These are phyloP conservation scores for Orchestia grillus DNA, from an alignment of 1,140 invertebrate genomes.

Conservation along the genomic window DNA sequence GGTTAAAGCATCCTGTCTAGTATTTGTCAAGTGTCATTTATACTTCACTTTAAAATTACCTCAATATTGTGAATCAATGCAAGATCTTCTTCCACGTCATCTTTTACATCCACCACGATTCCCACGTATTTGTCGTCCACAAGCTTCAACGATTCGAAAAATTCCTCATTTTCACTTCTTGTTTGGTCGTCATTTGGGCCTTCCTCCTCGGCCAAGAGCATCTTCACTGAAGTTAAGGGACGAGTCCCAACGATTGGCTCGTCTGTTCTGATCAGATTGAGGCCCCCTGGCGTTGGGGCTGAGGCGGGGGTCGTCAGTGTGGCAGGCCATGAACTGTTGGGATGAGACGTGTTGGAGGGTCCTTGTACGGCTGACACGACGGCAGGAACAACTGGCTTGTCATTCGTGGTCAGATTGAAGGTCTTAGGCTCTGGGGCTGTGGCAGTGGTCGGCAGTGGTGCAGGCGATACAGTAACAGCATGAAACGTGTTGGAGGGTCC, in stretches of 20 bases:
- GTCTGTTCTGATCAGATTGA: not conserved
- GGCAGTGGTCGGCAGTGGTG: not conserved
- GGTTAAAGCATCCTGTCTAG: no score
- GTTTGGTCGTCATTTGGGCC: not conserved
- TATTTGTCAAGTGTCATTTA: no score
- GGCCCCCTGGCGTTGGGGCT: not conserved
- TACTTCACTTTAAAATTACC: not conserved
- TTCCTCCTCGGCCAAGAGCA: not conserved
- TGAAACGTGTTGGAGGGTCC: not conserved
- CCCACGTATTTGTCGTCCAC: not conserved
- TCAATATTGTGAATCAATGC: not conserved
- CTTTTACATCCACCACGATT: not conserved
- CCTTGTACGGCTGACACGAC: not conserved
- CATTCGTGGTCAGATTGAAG: no score
- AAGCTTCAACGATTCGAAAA: not conserved
- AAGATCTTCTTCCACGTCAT: constrained; percentile 12
- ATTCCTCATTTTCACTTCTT: not conserved
- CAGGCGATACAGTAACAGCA: not conserved
- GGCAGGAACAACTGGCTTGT: no score
- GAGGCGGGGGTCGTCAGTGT: no score
- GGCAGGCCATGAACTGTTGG: not conserved
- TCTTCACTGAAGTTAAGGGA: not conserved
- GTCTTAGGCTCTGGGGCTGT: not conserved
- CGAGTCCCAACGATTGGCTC: not conserved
- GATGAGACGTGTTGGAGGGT: not conserved